Conservation (phyloP, 1,140 invertebrate species). For the Coptotermes formosanus region DNA sequence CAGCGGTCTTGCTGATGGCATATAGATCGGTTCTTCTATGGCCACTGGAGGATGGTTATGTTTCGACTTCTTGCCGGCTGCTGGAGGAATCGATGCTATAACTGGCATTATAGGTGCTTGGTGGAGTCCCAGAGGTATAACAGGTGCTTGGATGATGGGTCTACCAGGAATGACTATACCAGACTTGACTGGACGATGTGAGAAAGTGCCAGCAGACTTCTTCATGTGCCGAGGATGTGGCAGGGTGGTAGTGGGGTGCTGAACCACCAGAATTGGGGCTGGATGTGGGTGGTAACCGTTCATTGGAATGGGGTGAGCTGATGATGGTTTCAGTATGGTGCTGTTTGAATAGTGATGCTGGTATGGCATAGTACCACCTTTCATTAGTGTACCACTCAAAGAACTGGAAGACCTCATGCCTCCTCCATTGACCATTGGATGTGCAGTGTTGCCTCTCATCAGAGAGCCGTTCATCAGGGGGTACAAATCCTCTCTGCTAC, state of each 20-base stretch:
- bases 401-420: conserved; percentile 38
- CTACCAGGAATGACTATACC: background rate
- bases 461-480: conserved; percentile 49
- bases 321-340: conserved; percentile 35
- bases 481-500: conserved; percentile 53
- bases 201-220: conserved; percentile 39
- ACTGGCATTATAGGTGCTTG: conserved; percentile 1
- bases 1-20: conserved; percentile 57
- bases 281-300: conserved; percentile 40
- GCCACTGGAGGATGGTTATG: conserved; percentile 30
- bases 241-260: conserved; percentile 41
- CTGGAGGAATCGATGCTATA: conserved; percentile 26
- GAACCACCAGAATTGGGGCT: conserved; percentile 42
- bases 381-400: conserved; percentile 44
- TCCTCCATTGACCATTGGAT: conserved; percentile 31
- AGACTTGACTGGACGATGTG: conserved; percentile 38
- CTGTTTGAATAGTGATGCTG: conserved; percentile 30
- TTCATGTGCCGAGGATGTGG: conserved; percentile 40
- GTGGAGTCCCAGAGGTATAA: conserved; percentile 36
- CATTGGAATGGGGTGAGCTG: conserved; percentile 36
- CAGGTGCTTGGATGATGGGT: conserved; percentile 31
- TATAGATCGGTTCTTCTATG: conserved; percentile 61
- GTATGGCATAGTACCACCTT: conserved; percentile 38
- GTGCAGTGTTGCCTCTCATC: conserved; percentile 41
- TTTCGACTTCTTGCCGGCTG: conserved; percentile 25